Evolutionary conservation across 1,140 invertebrate species (phyloP).

Genomic region (Drosophila nebulosa): DNA sequence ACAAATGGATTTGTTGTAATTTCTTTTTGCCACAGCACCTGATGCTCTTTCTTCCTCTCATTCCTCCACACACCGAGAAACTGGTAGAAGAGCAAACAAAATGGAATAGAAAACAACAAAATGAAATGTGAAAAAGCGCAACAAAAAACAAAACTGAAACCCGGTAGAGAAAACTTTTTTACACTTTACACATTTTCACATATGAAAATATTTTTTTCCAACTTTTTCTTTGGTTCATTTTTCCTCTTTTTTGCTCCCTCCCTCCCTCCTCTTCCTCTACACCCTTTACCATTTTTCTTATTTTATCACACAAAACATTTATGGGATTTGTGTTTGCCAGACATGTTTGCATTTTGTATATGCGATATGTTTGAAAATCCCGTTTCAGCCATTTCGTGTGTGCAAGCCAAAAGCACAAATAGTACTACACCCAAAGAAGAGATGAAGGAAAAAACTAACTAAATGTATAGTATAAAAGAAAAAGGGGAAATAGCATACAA

Average conservation of each 20-base stretch:
- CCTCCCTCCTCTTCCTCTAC: no score
- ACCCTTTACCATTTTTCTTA: not conserved
- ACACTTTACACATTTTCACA: slow-evolving; percentile 77
- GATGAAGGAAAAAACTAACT: not conserved
- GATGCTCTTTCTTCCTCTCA: slow-evolving; percentile 49
- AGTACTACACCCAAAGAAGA: slow-evolving; percentile 13
- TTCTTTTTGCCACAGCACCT: slow-evolving; percentile 75
- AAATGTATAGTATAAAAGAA: not conserved
- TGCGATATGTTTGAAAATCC: slow-evolving; percentile 78
- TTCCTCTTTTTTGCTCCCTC: not conserved
- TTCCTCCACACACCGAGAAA: not conserved
- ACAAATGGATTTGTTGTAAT: slow-evolving; percentile 79
- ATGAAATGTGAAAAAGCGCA: slow-evolving; percentile 9
- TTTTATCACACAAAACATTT: slow-evolving; percentile 57
- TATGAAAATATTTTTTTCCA: slow-evolving; percentile 77
- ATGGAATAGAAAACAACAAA: slow-evolving; percentile 60
- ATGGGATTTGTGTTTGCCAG: slow-evolving; percentile 78
- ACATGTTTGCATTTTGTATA: slow-evolving; percentile 79
- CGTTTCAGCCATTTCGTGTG: slow-evolving; percentile 58
- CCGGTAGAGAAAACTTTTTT: slow-evolving; percentile 61
- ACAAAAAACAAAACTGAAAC: slow-evolving; percentile 13
- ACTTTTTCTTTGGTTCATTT: slow-evolving; percentile 62
- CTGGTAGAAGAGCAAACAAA: slow-evolving; percentile 50
- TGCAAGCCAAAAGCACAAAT: slow-evolving; percentile 25
- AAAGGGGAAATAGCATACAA: not conserved